Evolutionary conservation across 2,113 vertebrate genomes (phyloP).

Genomic region (Osmerus eperlanus): DNA sequence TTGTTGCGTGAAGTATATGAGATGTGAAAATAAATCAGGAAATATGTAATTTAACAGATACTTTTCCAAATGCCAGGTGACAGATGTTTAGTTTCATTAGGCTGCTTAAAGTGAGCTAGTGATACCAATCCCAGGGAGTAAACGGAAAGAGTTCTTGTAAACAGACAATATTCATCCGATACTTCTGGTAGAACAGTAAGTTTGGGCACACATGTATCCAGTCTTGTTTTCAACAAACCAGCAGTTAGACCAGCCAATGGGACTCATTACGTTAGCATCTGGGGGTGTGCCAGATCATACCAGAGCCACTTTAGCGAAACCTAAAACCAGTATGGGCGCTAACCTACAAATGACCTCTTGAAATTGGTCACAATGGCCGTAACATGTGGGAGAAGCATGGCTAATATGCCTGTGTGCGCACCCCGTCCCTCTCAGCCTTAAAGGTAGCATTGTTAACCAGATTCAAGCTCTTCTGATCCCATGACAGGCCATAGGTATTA

Average conservation of each 20-base stretch:
- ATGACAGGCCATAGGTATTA: neutral
- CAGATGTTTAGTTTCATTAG: too few relatives aligned
- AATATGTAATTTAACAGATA: too few relatives aligned
- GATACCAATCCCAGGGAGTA: slow-evolving; percentile 28
- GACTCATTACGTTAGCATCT: neutral
- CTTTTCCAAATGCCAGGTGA: too few relatives aligned
- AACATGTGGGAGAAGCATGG: neutral
- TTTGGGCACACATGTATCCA: too few relatives aligned
- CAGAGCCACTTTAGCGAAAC: neutral
- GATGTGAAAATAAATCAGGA: too few relatives aligned
- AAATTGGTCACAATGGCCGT: slow-evolving; percentile 2
- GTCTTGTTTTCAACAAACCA: too few relatives aligned
- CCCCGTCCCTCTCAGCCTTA: neutral
- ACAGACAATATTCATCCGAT: too few relatives aligned
- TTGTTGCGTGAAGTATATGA: neutral
- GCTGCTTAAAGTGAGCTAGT: too few relatives aligned
- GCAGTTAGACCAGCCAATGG: too few relatives aligned
- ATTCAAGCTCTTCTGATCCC: neutral
- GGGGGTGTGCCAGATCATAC: neutral
- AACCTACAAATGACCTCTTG: neutral
- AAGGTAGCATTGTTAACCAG: slow-evolving; percentile 6
- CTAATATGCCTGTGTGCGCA: neutral
- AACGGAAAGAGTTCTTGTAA: neutral
- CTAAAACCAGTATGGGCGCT: neutral
- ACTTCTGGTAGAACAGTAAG: too few relatives aligned